A percentile compares a stretch with the other conserved stretches of the same genome.
phyloP scores from a whole-genome alignment of 2,797 vertebrate species.

The Sebastes minor region DNA sequence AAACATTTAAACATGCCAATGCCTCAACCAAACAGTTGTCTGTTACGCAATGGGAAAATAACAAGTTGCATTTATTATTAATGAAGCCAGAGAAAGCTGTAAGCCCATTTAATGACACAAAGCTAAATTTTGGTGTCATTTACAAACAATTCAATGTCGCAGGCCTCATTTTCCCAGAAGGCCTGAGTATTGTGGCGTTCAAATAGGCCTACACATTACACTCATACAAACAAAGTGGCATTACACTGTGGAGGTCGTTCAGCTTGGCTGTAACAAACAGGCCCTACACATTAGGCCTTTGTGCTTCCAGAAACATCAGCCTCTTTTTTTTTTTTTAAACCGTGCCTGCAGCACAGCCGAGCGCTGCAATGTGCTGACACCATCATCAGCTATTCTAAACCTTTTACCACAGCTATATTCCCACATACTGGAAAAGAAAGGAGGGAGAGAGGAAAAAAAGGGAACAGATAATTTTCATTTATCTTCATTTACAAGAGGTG shows the following conservation, averaged over 20 bases:
- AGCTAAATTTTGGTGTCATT: not conserved
- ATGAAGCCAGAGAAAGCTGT: not conserved
- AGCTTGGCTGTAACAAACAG: constrained; percentile 52
- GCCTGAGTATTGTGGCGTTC: not conserved
- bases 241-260: constrained; percentile 51
- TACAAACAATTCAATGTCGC: not conserved
- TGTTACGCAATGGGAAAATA: not conserved
- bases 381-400: constrained; percentile 73
- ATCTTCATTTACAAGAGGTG: constrained; percentile 18
- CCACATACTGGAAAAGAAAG: constrained; percentile 39
- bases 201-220: constrained; percentile 13
- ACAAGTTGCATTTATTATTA: not conserved
- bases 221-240: constrained; percentile 48
- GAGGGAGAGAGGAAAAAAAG: not conserved
- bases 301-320: constrained; percentile 76
- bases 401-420: constrained; percentile 61
- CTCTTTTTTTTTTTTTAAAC: constrained; percentile 63
- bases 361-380: constrained; percentile 79
- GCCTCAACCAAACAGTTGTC: not conserved
- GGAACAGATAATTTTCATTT: constrained; percentile 24
- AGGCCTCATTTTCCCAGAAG: not conserved
- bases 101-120: not conserved
- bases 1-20: not conserved
- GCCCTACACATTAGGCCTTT: constrained; percentile 73
- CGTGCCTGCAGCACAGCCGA: constrained; percentile 73